Evolutionary conservation across 2,888 invertebrate species (phyloP).

Genomic region (Rotaria macrura): DNA sequence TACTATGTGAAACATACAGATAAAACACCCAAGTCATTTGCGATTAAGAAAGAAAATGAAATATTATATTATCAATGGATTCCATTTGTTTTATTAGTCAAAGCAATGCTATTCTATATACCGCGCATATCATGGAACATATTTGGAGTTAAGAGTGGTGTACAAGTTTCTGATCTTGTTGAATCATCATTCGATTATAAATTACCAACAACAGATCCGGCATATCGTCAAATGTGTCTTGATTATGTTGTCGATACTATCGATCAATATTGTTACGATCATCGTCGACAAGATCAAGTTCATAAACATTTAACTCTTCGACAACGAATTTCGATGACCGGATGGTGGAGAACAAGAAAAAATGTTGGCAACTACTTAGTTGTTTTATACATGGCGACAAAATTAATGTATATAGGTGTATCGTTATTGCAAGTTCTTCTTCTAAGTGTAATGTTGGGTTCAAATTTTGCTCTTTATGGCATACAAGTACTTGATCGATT

Average conservation of each 20-base stretch:
- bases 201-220: conserved; percentile 12
- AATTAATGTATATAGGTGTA: conserved; percentile 27
- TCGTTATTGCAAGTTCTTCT: conserved; percentile 31
- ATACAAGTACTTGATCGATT: conserved; percentile 29
- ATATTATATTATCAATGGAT: conserved; percentile 34
- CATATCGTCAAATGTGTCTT: conserved; percentile 25
- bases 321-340: conserved; percentile 1
- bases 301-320: not conserved
- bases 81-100: conserved; percentile 29
- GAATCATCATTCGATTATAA: conserved; percentile 30
- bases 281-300: conserved; percentile 20
- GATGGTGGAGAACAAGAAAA: conserved; percentile 26
- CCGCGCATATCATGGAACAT: conserved; percentile 30
- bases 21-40: conserved; percentile 19
- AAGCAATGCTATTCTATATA: conserved; percentile 31
- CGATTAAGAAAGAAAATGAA: conserved; percentile 8
- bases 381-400: conserved; percentile 25
- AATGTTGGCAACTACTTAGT: conserved; percentile 32
- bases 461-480: conserved; percentile 32
- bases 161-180: conserved; percentile 27
- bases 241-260: conserved; percentile 29
- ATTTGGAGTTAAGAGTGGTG: conserved; percentile 6
- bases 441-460: conserved; percentile 25
- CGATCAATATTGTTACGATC: conserved; percentile 30
- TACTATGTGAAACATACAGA: conserved; percentile 30